Percentiles rank a stretch among this genome's conserved stretches.
Evolutionary conservation across 2,888 invertebrate genomes (phyloP).

Genomic region (Steinernema scapterisci): DNA sequence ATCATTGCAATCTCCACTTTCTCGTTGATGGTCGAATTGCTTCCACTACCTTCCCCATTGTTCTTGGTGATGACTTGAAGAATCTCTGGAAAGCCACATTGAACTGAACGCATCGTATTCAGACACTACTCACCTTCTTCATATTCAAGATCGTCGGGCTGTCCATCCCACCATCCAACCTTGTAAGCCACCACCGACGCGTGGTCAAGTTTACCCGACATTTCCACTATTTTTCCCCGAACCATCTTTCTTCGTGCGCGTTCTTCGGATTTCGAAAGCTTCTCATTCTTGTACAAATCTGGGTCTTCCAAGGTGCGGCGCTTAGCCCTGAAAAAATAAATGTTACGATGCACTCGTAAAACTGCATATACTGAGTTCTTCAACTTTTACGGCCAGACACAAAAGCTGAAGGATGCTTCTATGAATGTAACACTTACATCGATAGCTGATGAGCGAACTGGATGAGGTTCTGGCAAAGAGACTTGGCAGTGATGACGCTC

Average conservation of each 20-base stretch:
- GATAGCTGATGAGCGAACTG: slow-evolving; percentile 82
- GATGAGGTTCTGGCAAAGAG: slow-evolving; percentile 77
- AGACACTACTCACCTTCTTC: neutral
- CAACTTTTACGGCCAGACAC: neutral
- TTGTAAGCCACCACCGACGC: slow-evolving; percentile 79
- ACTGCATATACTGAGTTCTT: no score
- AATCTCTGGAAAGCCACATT: neutral
- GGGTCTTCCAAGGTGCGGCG: slow-evolving; percentile 81
- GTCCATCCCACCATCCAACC: slow-evolving; percentile 71
- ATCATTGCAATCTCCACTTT: slow-evolving; percentile 20
- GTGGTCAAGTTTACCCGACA: slow-evolving; percentile 87
- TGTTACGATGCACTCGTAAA: no score
- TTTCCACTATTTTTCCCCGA: slow-evolving; percentile 78
- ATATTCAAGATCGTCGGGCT: slow-evolving; percentile 15
- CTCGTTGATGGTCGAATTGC: slow-evolving; percentile 38
- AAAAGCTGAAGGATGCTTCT: slow-evolving; percentile 18
- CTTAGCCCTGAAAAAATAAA: slow-evolving; percentile 74
- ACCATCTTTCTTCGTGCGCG: slow-evolving; percentile 76
- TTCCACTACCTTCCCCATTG: slow-evolving; percentile 25
- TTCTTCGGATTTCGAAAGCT: slow-evolving; percentile 66
- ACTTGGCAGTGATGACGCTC: slow-evolving; percentile 67
- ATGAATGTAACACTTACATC: slow-evolving; percentile 35
- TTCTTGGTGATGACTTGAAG: neutral
- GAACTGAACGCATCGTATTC: neutral
- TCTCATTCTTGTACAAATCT: slow-evolving; percentile 74